Evolutionary conservation across 2,797 vertebrate species (phyloP).

Genomic region (Eleutherodactylus coqui): DNA sequence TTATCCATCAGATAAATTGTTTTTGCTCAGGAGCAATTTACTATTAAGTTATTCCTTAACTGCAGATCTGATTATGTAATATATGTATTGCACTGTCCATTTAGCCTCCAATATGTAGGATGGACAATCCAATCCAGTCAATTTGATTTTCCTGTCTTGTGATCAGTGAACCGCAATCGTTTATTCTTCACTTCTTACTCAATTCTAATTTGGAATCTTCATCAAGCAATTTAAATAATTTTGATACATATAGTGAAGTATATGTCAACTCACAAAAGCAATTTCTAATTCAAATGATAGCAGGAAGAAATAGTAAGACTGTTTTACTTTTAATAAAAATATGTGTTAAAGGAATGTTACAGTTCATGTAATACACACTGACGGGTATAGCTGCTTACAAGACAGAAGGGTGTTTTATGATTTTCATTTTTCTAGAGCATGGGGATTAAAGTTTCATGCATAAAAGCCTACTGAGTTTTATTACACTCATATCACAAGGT

Average conservation of each 20-base stretch:
- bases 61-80: too few relatives aligned
- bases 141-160: too few relatives aligned
- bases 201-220: too few relatives aligned
- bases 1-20: too few relatives aligned
- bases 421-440: constrained; percentile 56
- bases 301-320: neutral
- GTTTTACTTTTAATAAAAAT: constrained; percentile 42
- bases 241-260: neutral
- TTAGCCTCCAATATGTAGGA: too few relatives aligned
- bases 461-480: constrained; percentile 58
- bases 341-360: constrained; percentile 49
- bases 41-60: too few relatives aligned
- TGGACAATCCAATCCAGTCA: too few relatives aligned
- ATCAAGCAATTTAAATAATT: too few relatives aligned
- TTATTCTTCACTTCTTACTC: too few relatives aligned
- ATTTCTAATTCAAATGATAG: neutral
- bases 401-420: constrained; percentile 55
- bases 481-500: constrained; percentile 59
- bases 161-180: too few relatives aligned
- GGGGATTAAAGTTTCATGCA: constrained; percentile 56
- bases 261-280: neutral
- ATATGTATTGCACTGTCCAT: too few relatives aligned
- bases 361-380: constrained; percentile 49
- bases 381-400: constrained; percentile 49
- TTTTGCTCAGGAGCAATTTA: too few relatives aligned